Evolutionary conservation across 2,888 invertebrate species (phyloP), one percentile per base, ranked within the genome.

Genomic region (Bombyx huttoni): DNA sequence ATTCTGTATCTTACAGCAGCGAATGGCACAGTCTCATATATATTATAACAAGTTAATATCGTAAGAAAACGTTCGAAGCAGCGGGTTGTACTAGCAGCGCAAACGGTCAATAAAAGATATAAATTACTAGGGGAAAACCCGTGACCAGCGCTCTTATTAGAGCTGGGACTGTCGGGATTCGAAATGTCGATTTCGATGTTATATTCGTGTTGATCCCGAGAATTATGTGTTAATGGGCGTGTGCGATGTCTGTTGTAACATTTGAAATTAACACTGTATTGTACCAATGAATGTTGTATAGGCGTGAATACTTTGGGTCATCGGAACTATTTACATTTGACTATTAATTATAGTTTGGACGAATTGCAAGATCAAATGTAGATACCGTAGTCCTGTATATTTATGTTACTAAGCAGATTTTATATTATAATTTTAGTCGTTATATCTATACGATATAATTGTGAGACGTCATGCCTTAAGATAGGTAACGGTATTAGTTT

Each of bases 101-200:
- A 64, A 70, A 67, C 67, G 68, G 70, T 69, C 70, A 67, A 69
- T 71, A 69, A 66, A 63, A 59, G 61, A 58, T 55, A 67, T 72
- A 70, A 66, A 69, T 71, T 63, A 60, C 53, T 54, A 53, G 50
- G 47, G 50, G 33, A 24, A 33, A 57, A 56, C 58, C 54, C 46
- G 50, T 12, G 52, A 49, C 47, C 50, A 46, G 46, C 40, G 46
- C 24, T 9, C 33, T 46, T 40, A n/a, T 34, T 48, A 40, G 49
- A 45, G 48, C 33, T 34, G 51, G 8, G 48, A n/a, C 47, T 40
- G 9, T 33, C 48, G 35, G 24, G 33, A 48, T 51, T 45, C 24
- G 24, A 33, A n/a, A 24, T 34, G 47, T 51, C 50, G 50, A 52
- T 50, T 50, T 52, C 50, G 52, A 52, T 24, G 24, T 24, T 24